These are phyloP conservation scores for Propithecus perrieri DNA, from an alignment of 2,797 vertebrate genomes.

Conservation along the genomic window DNA sequence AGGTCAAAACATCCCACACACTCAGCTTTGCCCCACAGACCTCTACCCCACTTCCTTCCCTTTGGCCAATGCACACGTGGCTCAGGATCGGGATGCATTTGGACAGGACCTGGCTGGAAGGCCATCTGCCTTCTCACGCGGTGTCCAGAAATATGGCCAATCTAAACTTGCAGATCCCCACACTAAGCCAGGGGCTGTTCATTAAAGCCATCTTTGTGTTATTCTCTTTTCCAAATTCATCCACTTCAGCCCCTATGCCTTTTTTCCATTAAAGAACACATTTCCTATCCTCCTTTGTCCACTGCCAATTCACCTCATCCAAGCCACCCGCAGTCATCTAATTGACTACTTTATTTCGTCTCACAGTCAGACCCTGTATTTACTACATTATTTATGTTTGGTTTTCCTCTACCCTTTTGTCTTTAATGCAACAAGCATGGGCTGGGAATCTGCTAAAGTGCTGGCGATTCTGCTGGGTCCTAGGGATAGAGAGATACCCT, in stretches of 20 bases:
- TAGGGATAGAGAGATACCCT: neutral
- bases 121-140: neutral
- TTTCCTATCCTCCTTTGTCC: neutral
- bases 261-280: neutral
- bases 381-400: conserved; percentile 12
- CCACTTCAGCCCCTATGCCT: neutral
- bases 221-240: neutral
- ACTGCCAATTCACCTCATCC: neutral
- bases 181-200: neutral
- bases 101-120: neutral
- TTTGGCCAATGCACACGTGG: neutral
- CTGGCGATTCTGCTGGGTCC: neutral
- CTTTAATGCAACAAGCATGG: neutral
- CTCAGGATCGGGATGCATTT: neutral
- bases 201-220: neutral
- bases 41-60: neutral
- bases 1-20: neutral
- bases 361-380: neutral
- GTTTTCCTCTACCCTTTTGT: conserved; percentile 40
- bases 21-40: neutral
- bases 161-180: neutral
- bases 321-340: neutral
- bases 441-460: neutral
- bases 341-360: neutral
- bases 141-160: neutral